These are phyloP conservation scores for Peribatodes rhomboidaria DNA, from an alignment of 2,888 invertebrate genomes.

Conservation along the genomic window DNA sequence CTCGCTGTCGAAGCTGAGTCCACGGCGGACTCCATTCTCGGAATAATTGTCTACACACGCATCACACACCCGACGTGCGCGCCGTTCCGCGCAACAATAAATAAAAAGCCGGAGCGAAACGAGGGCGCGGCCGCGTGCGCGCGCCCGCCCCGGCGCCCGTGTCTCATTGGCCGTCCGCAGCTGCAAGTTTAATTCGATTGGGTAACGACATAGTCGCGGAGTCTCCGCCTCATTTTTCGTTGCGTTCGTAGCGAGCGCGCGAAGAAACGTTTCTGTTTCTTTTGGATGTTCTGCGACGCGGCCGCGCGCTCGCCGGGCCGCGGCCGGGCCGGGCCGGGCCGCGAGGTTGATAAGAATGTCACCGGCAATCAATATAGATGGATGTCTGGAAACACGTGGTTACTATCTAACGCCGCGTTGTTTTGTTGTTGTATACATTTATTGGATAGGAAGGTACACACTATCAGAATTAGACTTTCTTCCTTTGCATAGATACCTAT, in stretches of 20 bases:
- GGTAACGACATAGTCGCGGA: conserved; percentile 67
- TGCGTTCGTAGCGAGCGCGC: conserved; percentile 80
- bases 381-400: conserved; percentile 56
- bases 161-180: conserved; percentile 77
- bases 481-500: too few relatives aligned
- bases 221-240: conserved; percentile 85
- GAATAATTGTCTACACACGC: conserved; percentile 75
- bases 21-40: conserved; percentile 86
- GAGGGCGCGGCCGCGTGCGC: conserved; percentile 86
- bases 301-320: conserved; percentile 60
- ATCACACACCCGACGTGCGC: conserved; percentile 89
- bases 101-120: conserved; percentile 88
- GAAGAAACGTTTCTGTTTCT: conserved; percentile 88
- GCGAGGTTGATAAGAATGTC: conserved; percentile 89
- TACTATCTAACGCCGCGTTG: conserved; percentile 20
- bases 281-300: conserved; percentile 85
- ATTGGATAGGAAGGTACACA: background rate
- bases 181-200: conserved; percentile 68
- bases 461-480: background rate
- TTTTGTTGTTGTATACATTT: conserved; percentile 24
- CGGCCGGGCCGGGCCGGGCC: conserved; percentile 40
- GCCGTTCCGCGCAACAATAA: conserved; percentile 90
- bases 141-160: conserved; percentile 76
- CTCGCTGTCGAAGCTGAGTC: conserved; percentile 87
- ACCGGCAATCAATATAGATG: conserved; percentile 88